phyloP scores from a whole-genome alignment of 2,113 vertebrate genomes.

The Heterocephalus glaber region DNA sequence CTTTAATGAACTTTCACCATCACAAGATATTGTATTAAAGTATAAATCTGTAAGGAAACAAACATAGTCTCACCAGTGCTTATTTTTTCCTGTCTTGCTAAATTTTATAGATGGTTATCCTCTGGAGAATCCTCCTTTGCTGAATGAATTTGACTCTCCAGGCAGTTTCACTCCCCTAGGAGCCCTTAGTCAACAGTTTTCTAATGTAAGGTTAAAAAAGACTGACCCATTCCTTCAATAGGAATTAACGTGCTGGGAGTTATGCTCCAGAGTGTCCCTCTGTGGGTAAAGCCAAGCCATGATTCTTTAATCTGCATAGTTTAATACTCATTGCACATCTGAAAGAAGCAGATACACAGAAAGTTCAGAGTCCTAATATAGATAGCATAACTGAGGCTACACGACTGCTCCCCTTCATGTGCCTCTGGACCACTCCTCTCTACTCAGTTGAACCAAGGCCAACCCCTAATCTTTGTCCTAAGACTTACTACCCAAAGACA shows the following conservation, averaged over 20 bases:
- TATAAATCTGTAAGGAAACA: background rate
- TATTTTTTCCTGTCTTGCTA: background rate
- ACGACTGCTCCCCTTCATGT: background rate
- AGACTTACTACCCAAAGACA: background rate
- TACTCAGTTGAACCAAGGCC: background rate
- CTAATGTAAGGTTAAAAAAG: background rate
- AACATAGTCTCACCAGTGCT: background rate
- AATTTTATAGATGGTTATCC: background rate
- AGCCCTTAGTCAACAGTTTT: background rate
- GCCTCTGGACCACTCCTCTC: background rate
- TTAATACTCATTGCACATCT: background rate
- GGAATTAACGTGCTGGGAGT: background rate
- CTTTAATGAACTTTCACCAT: background rate
- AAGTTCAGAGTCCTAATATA: background rate
- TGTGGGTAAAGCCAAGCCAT: background rate
- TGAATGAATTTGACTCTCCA: background rate
- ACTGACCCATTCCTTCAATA: rapidly evolving
- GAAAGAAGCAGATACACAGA: background rate
- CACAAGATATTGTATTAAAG: background rate
- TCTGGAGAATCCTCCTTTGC: background rate
- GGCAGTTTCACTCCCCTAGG: background rate
- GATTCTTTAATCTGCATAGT: background rate
- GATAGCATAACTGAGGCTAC: background rate
- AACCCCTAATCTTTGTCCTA: background rate
- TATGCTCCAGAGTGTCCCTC: background rate